Percentiles rank a stretch among this genome's conserved stretches.
Conservation (phyloP, 2,797 vertebrate species). For the Crenichthys baileyi region DNA sequence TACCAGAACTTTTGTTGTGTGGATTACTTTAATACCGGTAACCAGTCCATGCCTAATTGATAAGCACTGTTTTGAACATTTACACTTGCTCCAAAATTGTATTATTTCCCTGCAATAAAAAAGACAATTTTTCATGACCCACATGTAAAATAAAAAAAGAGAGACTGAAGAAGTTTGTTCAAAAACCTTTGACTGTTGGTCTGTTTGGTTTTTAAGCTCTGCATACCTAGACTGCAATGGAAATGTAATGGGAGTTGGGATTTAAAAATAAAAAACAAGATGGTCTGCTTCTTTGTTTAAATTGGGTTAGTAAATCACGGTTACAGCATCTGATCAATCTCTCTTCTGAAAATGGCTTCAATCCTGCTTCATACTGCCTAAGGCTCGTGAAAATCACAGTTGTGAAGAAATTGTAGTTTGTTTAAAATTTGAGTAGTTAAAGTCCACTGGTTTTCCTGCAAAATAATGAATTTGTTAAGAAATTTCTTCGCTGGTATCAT, state of each 20-base stretch:
- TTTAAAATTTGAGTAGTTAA: neutral
- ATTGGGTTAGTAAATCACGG: neutral
- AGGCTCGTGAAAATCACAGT: too few species aligned
- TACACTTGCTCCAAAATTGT: neutral
- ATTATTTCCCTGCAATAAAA: neutral
- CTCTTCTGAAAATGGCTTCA: slow-evolving; percentile 6
- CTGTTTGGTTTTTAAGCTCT: slow-evolving; percentile 23
- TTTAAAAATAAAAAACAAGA: neutral
- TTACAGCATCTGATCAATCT: neutral
- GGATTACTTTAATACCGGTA: neutral
- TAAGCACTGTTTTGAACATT: neutral
- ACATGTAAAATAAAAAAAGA: neutral
- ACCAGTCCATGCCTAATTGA: neutral
- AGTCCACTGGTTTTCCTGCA: slow-evolving; percentile 22
- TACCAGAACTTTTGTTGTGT: neutral
- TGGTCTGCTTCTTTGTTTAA: slow-evolving; percentile 7
- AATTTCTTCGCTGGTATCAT: slow-evolving; percentile 6
- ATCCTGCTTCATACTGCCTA: neutral
- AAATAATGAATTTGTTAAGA: slow-evolving; percentile 9
- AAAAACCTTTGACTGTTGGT: slow-evolving; percentile 42
- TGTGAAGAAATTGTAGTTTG: neutral
- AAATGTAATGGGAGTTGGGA: slow-evolving; percentile 24
- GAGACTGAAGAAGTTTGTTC: slow-evolving; percentile 21
- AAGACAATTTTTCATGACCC: neutral
- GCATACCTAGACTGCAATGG: slow-evolving; percentile 21